Percentiles rank a stretch among this genome's conserved stretches.
Conservation (phyloP, 2,888 invertebrate genomes). For the Epistrophella euchroma region DNA sequence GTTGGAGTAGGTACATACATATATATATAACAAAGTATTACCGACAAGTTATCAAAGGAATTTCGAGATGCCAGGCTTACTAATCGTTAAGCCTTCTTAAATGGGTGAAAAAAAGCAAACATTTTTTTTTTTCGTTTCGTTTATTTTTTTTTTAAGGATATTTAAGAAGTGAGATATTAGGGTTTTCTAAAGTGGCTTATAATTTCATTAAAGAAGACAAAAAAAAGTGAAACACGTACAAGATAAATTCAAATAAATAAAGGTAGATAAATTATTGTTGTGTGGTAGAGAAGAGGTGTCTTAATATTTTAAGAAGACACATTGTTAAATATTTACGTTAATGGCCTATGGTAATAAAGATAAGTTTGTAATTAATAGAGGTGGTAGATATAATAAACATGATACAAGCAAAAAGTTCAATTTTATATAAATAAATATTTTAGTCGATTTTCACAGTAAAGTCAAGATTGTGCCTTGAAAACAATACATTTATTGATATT, state of each 20-base stretch:
- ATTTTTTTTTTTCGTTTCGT: background rate
- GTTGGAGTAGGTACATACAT: background rate
- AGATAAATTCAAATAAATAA: constrained; percentile 27
- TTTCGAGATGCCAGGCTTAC: background rate
- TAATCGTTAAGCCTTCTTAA: constrained; percentile 27
- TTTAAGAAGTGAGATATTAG: constrained; percentile 12
- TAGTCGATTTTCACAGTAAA: background rate
- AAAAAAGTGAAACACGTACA: constrained; percentile 11
- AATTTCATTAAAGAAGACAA: background rate
- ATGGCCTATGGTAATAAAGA: constrained; percentile 18
- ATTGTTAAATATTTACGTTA: constrained; percentile 31
- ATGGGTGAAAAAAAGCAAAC: constrained; percentile 22
- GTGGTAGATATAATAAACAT: background rate
- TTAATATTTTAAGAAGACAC: constrained; percentile 32
- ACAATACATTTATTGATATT: background rate
- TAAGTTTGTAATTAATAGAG: constrained; percentile 33
- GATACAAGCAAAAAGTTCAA: background rate
- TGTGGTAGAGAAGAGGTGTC: background rate
- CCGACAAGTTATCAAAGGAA: constrained; percentile 11
- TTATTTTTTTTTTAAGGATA: background rate
- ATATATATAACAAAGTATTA: no score
- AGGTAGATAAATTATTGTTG: background rate
- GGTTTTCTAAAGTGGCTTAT: constrained; percentile 19
- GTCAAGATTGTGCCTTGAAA: background rate
- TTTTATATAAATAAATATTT: background rate